phyloP scores from a whole-genome alignment of 2,797 vertebrate genomes.

The Pseudocheirus occidentalis region DNA sequence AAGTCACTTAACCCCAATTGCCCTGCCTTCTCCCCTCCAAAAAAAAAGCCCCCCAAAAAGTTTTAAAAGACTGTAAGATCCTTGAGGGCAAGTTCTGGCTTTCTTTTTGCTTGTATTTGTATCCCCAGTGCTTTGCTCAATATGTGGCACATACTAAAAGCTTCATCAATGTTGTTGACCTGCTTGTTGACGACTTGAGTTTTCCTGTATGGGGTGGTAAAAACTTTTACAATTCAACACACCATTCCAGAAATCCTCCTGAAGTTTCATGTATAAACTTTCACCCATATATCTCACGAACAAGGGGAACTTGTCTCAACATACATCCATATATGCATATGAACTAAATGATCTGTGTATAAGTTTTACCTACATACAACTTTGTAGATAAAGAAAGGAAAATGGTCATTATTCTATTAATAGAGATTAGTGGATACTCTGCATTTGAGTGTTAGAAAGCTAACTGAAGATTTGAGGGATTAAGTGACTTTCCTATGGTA shows the following conservation, averaged over 20 bases:
- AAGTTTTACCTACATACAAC: neutral
- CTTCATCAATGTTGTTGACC: neutral
- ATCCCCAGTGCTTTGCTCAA: neutral
- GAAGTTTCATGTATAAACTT: neutral
- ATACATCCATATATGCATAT: neutral
- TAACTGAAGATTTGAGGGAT: neutral
- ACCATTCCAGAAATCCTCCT: neutral
- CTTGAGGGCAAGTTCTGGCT: too few relatives aligned
- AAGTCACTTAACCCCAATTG: too few relatives aligned
- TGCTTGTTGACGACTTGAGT: neutral
- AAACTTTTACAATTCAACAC: constrained; percentile 9
- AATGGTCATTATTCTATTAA: constrained; percentile 25
- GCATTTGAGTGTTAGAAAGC: neutral
- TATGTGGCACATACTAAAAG: neutral
- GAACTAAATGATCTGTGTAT: neutral
- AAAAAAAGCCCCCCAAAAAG: too few relatives aligned
- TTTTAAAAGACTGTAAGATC: too few relatives aligned
- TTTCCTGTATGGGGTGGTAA: neutral
- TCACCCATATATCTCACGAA: neutral
- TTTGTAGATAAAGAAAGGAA: neutral
- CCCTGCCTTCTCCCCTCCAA: too few relatives aligned
- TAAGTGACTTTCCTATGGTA: neutral
- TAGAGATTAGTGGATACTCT: constrained; percentile 17
- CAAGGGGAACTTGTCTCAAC: neutral
- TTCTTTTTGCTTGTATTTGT: too few relatives aligned